Evolutionary conservation across 2,113 vertebrate genomes (phyloP), one percentile per base, ranked within the genome.

Genomic region (Serilophus lunatus): DNA sequence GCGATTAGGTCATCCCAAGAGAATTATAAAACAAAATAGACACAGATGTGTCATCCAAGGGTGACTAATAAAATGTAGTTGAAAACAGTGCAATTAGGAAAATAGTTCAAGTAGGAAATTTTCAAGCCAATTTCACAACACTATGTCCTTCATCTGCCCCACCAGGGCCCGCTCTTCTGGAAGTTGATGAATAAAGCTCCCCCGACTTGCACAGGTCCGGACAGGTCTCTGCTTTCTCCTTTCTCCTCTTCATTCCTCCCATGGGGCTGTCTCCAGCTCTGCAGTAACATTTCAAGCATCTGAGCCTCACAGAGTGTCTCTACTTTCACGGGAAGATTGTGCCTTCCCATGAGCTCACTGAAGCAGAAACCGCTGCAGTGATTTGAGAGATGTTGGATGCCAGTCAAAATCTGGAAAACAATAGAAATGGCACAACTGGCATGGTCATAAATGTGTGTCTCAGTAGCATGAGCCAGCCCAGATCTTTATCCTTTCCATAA

Each of bases 1-100:
- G 54, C 1, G 15, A 93, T 94, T 94, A 96, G 92, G 92, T 96
- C 96, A 97, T 91, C 78, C 68, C 64, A n/a, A 95, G 86, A 77
- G 88, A 88, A 70, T 76, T 38, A 23, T 86, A 90, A 94, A 95
- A 93, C 77, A 93, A 90, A 86, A 85, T 92, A 86, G 94, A 63
- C 56, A 71, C 57, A 75, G 87, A 93, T 93, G 70, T 90, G 90
- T 94, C 92, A 92, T 93, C 38, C 6, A 7, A 64, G 83, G 60
- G 71, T 94, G 93, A 95, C 82, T 94, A 89, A 91, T 78, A 91
- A 75, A 80, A 89, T 69, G 44, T 47, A 68, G 90, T 63, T 83
- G 81, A 85, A 96, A 92, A 94, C 86, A 88, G 76, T 28, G 44
- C 70, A 71, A 18, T 89, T 95, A 81, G 80, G 59, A 82, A 90